These are phyloP conservation scores for Mustelus asterias DNA, from an alignment of 2,113 vertebrate genomes.

Conservation along the genomic window DNA sequence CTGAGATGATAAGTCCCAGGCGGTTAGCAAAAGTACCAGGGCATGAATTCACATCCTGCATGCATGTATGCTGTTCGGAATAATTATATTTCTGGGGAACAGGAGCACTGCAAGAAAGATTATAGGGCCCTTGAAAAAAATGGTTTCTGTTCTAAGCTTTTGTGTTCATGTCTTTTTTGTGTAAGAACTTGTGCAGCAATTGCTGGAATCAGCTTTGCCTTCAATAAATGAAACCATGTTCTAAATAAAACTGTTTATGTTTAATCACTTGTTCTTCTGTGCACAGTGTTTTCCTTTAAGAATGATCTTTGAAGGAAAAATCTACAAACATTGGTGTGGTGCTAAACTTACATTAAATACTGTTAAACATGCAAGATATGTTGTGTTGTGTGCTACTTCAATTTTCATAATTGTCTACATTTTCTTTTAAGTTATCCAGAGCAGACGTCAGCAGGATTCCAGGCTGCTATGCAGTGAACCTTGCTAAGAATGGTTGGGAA, in stretches of 20 bases:
- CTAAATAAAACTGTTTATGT: conserved; percentile 60
- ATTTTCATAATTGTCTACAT: background rate
- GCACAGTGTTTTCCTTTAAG: conserved; percentile 17
- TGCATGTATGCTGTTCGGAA: conserved; percentile 37
- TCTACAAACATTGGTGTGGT: conserved; percentile 15
- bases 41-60: conserved; percentile 33
- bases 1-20: conserved; percentile 31
- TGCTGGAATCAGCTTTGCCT: conserved; percentile 83
- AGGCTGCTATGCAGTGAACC: background rate
- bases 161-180: conserved; percentile 72
- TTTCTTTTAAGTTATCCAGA: background rate
- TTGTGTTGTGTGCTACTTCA: conserved; percentile 19
- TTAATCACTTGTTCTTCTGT: conserved; percentile 44
- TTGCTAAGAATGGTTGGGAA: background rate
- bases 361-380: conserved; percentile 47
- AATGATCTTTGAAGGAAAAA: conserved; percentile 32
- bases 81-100: conserved; percentile 38
- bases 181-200: conserved; percentile 70
- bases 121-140: conserved; percentile 51
- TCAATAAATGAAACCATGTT: conserved; percentile 82
- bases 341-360: conserved; percentile 30
- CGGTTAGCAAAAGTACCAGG: conserved; percentile 25
- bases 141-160: conserved; percentile 69
- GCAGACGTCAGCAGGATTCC: background rate
- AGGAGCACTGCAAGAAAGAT: conserved; percentile 38